Evolutionary conservation across 2,797 vertebrate species (phyloP), one percentile per base, ranked within the genome.

Genomic region (Centropyge bicolor): DNA sequence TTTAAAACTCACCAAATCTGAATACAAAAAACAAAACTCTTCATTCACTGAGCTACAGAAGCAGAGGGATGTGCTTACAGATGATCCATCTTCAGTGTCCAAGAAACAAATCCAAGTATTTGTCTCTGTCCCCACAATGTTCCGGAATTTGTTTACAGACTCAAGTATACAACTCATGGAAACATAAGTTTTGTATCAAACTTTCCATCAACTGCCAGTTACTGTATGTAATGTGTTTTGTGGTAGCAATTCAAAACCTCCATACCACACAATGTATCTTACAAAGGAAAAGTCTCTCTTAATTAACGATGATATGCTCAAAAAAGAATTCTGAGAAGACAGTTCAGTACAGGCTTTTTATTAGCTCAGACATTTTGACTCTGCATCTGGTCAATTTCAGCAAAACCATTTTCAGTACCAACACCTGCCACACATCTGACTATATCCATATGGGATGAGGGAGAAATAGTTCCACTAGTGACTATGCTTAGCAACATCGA

Each of bases 1-100:
- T 45, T 22, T 35, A 76, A 66, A 70, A 94, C 91, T 94, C 92
- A 94, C 92, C 93, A 27, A 67, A 51, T 76, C 45, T 43, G 74
- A 81, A 36, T 9, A 72, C 35, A 80, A 83, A 83, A 67, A 16
- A 22, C 52, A 17, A 45, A 20, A n/a, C 27, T 79, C 62, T 54
- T 65, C 59, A 66, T 81, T 56, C 3, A 22, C 60, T 82, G 35
- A 80, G n/a, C 66, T 78, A 82, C 80, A 70, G 78, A 24, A 52
- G 70, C 35, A 24, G 59, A 65, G 11, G 35, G 56, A 46, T 49
- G 55, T 49, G 52, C 36, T 59, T 54, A 65, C 2, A 72, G 78
- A 60, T 43, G 84, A 74, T 86, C 81, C 82, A 54, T 89, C 90
- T 76, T 90, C 87, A 74, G 48, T 6, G 38, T 85, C 71, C 76